phyloP scores from a whole-genome alignment of 2,888 invertebrate genomes.

The Campaea margaritaria region DNA sequence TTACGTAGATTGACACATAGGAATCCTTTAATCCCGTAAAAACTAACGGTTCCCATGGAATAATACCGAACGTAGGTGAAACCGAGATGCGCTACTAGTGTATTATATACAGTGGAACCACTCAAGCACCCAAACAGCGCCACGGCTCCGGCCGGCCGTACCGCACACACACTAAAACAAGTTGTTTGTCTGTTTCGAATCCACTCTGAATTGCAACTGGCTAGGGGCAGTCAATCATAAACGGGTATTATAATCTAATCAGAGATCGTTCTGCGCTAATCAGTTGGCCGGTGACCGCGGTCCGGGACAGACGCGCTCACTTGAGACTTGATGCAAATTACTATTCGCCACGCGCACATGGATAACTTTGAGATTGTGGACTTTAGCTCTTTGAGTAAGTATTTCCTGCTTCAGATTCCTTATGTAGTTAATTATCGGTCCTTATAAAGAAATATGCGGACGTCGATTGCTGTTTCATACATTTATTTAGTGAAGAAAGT shows the following conservation, averaged over 20 bases:
- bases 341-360: constrained; percentile 54
- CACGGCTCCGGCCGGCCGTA: too few species aligned
- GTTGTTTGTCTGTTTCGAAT: constrained; percentile 25
- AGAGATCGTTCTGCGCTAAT: constrained; percentile 71
- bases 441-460: too few species aligned
- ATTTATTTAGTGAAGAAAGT: too few species aligned
- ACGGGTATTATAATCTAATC: constrained; percentile 65
- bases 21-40: too few species aligned
- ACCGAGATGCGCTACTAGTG: too few species aligned
- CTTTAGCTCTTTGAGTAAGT: constrained; percentile 73
- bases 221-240: constrained; percentile 68
- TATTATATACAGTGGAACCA: background rate
- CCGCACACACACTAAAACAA: constrained; percentile 8
- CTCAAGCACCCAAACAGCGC: too few species aligned
- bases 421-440: constrained; percentile 10
- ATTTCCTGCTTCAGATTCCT: constrained; percentile 12
- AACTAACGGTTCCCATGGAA: too few species aligned
- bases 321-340: constrained; percentile 26
- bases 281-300: constrained; percentile 75
- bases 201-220: constrained; percentile 36
- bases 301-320: constrained; percentile 51
- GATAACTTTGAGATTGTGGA: constrained; percentile 70
- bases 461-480: too few species aligned
- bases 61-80: too few species aligned
- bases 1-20: too few species aligned